Evolutionary conservation across 2,113 vertebrate species (phyloP).

Genomic region (Corythaixoides concolor): DNA sequence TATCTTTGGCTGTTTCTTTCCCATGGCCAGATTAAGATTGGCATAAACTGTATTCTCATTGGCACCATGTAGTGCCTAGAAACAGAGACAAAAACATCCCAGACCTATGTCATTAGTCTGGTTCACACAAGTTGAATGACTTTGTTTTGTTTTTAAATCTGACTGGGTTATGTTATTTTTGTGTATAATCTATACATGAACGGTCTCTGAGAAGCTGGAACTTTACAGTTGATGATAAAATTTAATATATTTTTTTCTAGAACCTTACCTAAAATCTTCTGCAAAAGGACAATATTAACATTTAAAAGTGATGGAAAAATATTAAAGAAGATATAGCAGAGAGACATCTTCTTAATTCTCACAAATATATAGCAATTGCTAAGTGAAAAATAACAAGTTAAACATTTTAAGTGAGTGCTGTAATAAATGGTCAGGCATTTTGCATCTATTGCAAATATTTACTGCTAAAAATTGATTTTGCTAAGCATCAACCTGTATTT

Average conservation of each 20-base stretch:
- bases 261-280: background rate
- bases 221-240: background rate
- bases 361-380: background rate
- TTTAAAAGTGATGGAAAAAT: background rate
- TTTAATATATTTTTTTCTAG: background rate
- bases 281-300: background rate
- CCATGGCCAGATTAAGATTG: conserved; percentile 30
- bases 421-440: background rate
- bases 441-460: background rate
- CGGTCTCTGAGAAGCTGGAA: background rate
- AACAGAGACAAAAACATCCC: background rate
- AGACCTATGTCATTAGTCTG: background rate
- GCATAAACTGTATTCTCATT: background rate
- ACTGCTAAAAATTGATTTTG: background rate
- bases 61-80: background rate
- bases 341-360: background rate
- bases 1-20: conserved; percentile 61
- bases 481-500: background rate
- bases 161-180: background rate
- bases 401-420: background rate
- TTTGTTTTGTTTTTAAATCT: conserved; percentile 31
- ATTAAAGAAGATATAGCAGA: background rate
- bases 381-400: background rate
- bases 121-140: conserved; percentile 2
- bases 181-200: background rate